These are phyloP conservation scores for Drosophila bocqueti DNA, from an alignment of 1,140 invertebrate species.

Conservation along the genomic window DNA sequence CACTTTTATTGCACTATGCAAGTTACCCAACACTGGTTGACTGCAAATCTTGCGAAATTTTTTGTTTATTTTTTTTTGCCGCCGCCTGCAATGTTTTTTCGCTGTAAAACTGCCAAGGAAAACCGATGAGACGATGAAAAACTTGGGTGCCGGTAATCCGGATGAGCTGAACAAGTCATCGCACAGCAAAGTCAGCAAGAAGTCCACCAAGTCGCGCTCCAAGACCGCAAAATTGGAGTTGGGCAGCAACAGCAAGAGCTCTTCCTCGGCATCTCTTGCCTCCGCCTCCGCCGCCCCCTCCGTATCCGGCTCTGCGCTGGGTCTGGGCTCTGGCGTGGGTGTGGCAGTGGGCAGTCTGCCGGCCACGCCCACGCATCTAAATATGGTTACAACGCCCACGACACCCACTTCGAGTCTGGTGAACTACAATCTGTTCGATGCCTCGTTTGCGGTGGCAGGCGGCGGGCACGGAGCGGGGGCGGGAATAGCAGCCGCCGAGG, in stretches of 20 bases:
- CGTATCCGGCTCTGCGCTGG: conserved; percentile 6
- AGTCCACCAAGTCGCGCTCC: conserved; percentile 76
- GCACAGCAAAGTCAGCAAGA: conserved; percentile 69
- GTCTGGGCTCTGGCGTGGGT: conserved; percentile 13
- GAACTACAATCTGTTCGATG: conserved; percentile 72
- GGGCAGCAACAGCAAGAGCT: conserved; percentile 40
- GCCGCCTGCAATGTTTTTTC: conserved; percentile 13
- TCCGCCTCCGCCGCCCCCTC: neutral
- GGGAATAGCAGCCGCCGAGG: conserved; percentile 25
- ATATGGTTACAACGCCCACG: conserved; percentile 70
- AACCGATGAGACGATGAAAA: conserved; percentile 65
- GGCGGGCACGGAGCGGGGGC: conserved; percentile 22
- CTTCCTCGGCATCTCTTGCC: conserved; percentile 5
- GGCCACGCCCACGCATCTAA: conserved; percentile 58
- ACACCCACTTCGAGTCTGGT: conserved; percentile 63
- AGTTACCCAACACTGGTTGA: neutral
- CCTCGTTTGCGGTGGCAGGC: conserved; percentile 58
- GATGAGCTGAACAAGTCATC: conserved; percentile 69
- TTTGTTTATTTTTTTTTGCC: conserved; percentile 25
- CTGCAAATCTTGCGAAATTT: neutral
- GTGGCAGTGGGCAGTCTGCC: conserved; percentile 54
- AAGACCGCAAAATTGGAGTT: conserved; percentile 72
- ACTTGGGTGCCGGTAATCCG: conserved; percentile 46
- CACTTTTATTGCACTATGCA: neutral
- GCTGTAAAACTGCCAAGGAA: conserved; percentile 6